Evolutionary conservation across 2,888 invertebrate species (phyloP), one percentile per base, ranked within the genome.

Genomic region (Agrotis ipsilon): DNA sequence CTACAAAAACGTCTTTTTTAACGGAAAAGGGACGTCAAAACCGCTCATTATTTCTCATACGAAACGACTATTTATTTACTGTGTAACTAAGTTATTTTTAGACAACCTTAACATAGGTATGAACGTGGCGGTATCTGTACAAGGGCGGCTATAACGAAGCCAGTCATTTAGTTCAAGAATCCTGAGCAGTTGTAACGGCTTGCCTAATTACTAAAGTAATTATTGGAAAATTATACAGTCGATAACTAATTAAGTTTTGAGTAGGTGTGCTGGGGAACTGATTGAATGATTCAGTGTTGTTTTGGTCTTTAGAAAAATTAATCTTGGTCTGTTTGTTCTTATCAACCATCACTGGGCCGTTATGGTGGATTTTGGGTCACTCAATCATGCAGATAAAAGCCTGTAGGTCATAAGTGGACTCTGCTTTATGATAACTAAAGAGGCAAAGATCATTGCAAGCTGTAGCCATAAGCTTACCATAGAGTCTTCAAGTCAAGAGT

Each of bases 151-250:
- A n/a, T 72, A 79, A 79, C 43, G 52, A 81, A 78, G 73, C 49
- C 82, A 64, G 73, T 57, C 49, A 79, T 71, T 82, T 61, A 79
- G 81, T 72, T 83, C 81, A 85, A 81, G 83, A 75, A 67, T 66
- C 58, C 70, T 58, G 59, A 18, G 39, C 18, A 16, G 52, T 32
- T 18, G n/a, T 49, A 62, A 66, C 43, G 27, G 48, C 69, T 67
- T 60, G 61, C 46, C 60, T 72, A 72, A 78, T 64, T 55, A 80
- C n/a, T 18, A 24, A 18, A 45, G 51, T 67, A 19, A 61, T 76
- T 64, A 76, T n/a, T 46, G 58, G 54, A 61, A 61, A 64, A 71
- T 57, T 80, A 71, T 64, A 64, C 57, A 0, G 13, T 24, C 4
- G n/a, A 52, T 66, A 65, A 57, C 24, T 45, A 49, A 75, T 69